Evolutionary conservation across 2,113 vertebrate species (phyloP), one percentile per base, ranked within the genome.

Genomic region (Anthoscopus minutus): DNA sequence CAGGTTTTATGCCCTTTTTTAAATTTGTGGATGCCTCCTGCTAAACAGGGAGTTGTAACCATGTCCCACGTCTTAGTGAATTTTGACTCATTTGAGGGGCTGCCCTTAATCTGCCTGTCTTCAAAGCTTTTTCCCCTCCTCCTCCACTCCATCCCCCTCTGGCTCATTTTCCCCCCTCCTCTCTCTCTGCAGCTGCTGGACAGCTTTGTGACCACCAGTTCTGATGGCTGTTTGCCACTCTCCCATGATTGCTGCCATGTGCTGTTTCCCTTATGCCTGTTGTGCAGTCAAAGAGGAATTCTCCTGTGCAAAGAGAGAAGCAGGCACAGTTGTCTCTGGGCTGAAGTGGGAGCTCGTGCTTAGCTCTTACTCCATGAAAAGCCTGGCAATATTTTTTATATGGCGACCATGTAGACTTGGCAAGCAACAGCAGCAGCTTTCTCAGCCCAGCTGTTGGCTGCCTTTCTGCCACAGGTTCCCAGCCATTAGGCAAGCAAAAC

Each of bases 191-290:
- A 96, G 94, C 95, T 94, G 95, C 94, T 86, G 88, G 94, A 94
- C 86, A 86, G 95, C 91, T 94, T 96, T 96, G 94, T 96, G 95
- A 92, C 94, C 83, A 95, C 86, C 89, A 89, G 77, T 92, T 62
- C 35, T 22, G 60, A 96, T 96, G 94, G 94, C 91, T 89, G 80
- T 37, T 95, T 95, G 95, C 94, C 95, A 92, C 89, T 94, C 92
- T 96, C 81, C 66, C 86, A 48, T 92, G 95, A 96, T 91, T 91
- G 83, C 88, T 94, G 95, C 94, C 92, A 86, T 94, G 94, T 96
- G 96, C 92, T 96, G 47, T 89, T 95, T 74, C 74, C 61, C 83
- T 81, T 86, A 28, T 33, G 91, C 73, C 86, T 92, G 27, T 67
- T 85, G 80, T 56, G 25, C 5, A 2, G 72, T 79, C 65, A 78